Conservation (phyloP, 2,888 invertebrate species). For the Chrysolina oricalcia region DNA sequence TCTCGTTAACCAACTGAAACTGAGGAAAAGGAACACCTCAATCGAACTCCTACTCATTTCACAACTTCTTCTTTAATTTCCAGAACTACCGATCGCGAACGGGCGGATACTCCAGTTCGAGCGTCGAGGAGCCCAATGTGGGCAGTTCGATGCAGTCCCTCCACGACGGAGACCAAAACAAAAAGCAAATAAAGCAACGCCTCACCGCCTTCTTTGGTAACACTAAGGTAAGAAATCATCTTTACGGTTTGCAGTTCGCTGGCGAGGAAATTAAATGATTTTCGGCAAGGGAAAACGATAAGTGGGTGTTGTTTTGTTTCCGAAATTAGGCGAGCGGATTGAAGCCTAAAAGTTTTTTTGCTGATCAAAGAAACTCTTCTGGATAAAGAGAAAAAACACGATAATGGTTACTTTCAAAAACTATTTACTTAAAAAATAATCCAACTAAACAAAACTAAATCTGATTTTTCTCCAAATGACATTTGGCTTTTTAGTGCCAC, state of each 20-base stretch:
- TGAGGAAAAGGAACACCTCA: too few species aligned
- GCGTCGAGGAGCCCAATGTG: conserved; percentile 67
- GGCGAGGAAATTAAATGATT: neutral
- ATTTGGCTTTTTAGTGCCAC: too few species aligned
- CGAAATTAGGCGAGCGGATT: neutral
- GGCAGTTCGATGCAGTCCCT: conserved; percentile 64
- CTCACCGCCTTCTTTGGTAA: conserved; percentile 83
- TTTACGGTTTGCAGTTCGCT: neutral
- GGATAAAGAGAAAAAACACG: neutral
- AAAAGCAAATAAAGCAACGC: conserved; percentile 77
- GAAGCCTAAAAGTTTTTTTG: neutral
- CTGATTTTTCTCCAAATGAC: too few species aligned
- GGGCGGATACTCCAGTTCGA: conserved; percentile 69
- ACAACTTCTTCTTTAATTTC: conserved; percentile 36
- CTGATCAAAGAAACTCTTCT: neutral
- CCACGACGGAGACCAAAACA: conserved; percentile 68
- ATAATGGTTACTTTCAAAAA: too few species aligned
- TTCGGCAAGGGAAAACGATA: neutral
- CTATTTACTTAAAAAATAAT: too few species aligned
- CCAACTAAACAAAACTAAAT: too few species aligned
- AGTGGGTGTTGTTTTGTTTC: neutral
- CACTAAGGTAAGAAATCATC: conserved; percentile 71
- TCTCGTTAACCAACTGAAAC: too few species aligned
- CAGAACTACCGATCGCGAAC: conserved; percentile 68
- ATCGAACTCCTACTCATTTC: neutral